Base-by-base conservation (phyloP, 2,888 invertebrate genomes). In the Ophion ventricosus region DNA sequence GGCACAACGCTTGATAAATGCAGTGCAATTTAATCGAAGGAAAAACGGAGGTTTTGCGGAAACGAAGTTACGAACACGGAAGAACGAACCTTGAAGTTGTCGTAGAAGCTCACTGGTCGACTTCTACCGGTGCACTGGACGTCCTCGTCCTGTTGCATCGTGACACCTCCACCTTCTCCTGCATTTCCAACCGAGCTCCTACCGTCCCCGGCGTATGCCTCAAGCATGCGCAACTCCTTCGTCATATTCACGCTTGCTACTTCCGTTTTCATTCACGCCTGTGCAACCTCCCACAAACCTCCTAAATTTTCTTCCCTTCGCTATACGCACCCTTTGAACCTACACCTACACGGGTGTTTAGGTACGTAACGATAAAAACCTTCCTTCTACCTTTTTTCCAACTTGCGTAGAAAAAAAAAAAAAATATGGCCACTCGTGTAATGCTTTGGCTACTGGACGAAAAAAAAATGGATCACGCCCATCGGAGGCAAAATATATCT, bases 91-190 rank as follows among this genome's bases (percentile, higher is more conserved):
- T 92, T 92, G 86, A 93, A 93, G 89, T 94, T 94, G 84, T 94
- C 94, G 88, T 94, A 94, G 90, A 93, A 93, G 91, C 94, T 94
- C 82, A 93, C 92, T 66, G 94, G 94, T 84, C 94, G 92, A 87
- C 92, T 93, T 87, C 91, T 90, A 86, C 90, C 88, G 86, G 89
- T 89, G 85, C 90, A 91, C 91, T 92, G 91, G 90, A 88, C 89
- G 88, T 92, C 91, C 80, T 92, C 91, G 86, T 90, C 87, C 75
- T 89, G 82, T 87, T 91, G 89, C 87, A 89, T 89, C 85, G 88
- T 61, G 59, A 56, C 64, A 57, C 56, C 78, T 84, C 85, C 73
- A 85, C 83, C 79, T 85, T 85, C 82, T 82, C 82, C 86, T 85
- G 82, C 70, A 75, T 70, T 56, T 76, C 69, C 82, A 85, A 85